These are phyloP conservation scores for Benthosema pterotum DNA, from an alignment of 2,797 vertebrate genomes.

Conservation along the genomic window DNA sequence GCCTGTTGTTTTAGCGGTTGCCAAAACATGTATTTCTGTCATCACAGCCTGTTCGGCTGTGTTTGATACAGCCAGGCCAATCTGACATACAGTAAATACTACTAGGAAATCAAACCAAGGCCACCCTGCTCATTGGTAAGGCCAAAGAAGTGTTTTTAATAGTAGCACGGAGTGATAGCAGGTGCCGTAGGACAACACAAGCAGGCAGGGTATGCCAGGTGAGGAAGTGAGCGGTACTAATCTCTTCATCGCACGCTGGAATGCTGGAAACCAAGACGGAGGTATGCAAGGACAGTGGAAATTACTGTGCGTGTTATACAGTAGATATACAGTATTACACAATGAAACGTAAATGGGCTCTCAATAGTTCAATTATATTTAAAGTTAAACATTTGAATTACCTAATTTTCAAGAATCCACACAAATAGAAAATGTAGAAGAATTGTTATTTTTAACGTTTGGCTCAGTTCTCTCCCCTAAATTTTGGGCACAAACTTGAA, in stretches of 20 bases:
- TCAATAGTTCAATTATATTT: no score
- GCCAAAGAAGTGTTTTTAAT: constrained; percentile 29
- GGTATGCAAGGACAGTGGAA: constrained; percentile 25
- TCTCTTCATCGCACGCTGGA: constrained; percentile 22
- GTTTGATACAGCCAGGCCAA: background rate
- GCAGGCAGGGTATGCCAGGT: constrained; percentile 29
- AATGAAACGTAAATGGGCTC: no score
- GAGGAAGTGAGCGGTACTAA: constrained; percentile 39
- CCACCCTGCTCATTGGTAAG: constrained; percentile 15
- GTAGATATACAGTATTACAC: no score
- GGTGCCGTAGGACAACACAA: constrained; percentile 29
- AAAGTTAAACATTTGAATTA: no score
- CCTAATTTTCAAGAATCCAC: no score
- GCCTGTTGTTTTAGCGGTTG: constrained; percentile 1
- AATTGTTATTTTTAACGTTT: no score
- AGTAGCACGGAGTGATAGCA: constrained; percentile 25
- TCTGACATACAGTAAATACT: constrained; percentile 3
- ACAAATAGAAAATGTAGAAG: no score
- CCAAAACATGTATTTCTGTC: constrained; percentile 22
- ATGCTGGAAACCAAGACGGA: constrained; percentile 27
- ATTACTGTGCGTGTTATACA: constrained; percentile 1
- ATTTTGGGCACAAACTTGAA: no score
- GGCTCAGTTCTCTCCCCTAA: no score
- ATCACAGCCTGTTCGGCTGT: constrained; percentile 21
- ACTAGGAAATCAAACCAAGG: constrained; percentile 11